Evolutionary conservation across 1,140 invertebrate genomes (phyloP), one percentile per base, ranked within the genome.

Genomic region (Tetragonula clypearis): DNA sequence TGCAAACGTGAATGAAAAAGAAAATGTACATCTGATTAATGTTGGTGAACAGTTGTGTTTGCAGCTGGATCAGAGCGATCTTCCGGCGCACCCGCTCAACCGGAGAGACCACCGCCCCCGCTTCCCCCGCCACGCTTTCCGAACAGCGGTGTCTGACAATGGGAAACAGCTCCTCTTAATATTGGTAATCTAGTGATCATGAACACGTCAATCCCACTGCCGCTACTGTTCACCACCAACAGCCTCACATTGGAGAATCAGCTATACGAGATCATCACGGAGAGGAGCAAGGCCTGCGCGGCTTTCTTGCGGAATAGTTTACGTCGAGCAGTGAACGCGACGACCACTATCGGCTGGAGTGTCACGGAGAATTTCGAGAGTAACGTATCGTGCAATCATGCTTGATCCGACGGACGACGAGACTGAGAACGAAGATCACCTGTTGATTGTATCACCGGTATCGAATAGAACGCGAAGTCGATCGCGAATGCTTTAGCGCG

Each of bases 71-170:
- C 95, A 92, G 96, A 96, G 95, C 96, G 95, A 93, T 96, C 95
- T 96, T 96, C 96, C 93, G 95, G 95, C 94, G 95, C 94, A 92
- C 95, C 95, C 93, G 94, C 92, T 93, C 95, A 95, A 92, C 95
- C 95, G 92, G 94, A 94, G 92, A 94, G 95, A 92, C 95, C 95
- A 94, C 96, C 96, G 92, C 96, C 96, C 91, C 96, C 96, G 93
- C 96, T 96, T 95, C 96, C 96, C 88, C 96, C 96, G 93, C 96
- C 96, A 94, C 96, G 96, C 93, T 96, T 96, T 95, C 96, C 96
- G 91, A 95, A 95, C 94, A 95, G 95, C 94, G 96, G 96, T 95
- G 96, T 96, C 95, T 96, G 96, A 96, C 96, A 96, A 95, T 96
- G 96, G 96, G 96, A 95, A 95, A 95, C 93, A 92, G 86, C 90